Evolutionary conservation across 30 jellyfish, hydroid and myxozoan species (phyloP).

Genomic region (Pelagia noctiluca): DNA sequence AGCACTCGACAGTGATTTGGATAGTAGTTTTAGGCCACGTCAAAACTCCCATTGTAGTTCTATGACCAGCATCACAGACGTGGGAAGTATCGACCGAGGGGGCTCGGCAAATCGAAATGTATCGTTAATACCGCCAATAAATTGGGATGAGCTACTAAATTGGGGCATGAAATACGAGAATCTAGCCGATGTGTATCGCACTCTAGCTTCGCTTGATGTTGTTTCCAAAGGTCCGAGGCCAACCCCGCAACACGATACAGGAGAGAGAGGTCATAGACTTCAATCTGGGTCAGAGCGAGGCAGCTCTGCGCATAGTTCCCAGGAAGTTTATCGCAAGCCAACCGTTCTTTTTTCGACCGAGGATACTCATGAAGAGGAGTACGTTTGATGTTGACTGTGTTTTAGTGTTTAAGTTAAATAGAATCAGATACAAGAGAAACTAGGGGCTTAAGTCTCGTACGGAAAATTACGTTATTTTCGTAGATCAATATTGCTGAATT

Average conservation of each 20-base stretch:
- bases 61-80: slow-evolving; percentile 54
- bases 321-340: slow-evolving; percentile 37
- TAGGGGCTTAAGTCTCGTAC: too few relatives aligned
- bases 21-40: slow-evolving; percentile 42
- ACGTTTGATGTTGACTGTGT: slow-evolving; percentile 15
- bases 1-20: slow-evolving; percentile 40
- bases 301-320: neutral
- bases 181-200: slow-evolving; percentile 65
- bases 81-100: slow-evolving; percentile 37
- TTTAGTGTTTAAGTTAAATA: neutral
- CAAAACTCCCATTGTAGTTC: slow-evolving; percentile 55
- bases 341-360: slow-evolving; percentile 25
- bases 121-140: slow-evolving; percentile 40
- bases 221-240: slow-evolving; percentile 1
- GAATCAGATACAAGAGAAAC: neutral
- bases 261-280: neutral
- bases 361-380: slow-evolving; percentile 57
- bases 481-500: too few relatives aligned
- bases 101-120: neutral
- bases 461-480: too few relatives aligned
- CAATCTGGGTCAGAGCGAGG: neutral
- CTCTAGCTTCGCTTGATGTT: slow-evolving; percentile 40
- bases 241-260: neutral
- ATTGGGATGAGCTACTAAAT: slow-evolving; percentile 78
- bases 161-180: slow-evolving; percentile 84